Conservation (phyloP, 1,140 invertebrate species). For the Lysiphlebus fabarum region DNA sequence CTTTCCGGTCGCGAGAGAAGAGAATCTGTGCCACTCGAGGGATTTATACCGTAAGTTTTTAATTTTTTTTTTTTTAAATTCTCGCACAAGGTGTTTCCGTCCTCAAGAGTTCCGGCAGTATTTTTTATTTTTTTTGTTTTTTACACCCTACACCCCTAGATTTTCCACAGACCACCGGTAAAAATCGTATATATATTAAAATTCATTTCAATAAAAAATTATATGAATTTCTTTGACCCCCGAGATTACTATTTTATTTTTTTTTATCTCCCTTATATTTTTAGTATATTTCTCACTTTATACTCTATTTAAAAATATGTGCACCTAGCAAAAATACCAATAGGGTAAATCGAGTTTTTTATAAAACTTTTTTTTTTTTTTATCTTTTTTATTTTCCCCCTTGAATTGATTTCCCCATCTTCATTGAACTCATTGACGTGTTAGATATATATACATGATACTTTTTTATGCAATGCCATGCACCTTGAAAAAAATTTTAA, state of each 20-base stretch:
- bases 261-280: no score
- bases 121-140: no score
- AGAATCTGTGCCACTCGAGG: conserved; percentile 53
- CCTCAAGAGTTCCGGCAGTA: conserved; percentile 26
- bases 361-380: conserved; percentile 18
- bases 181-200: no score
- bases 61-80: conserved; percentile 21
- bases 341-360: conserved; percentile 24
- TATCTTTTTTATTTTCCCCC: conserved; percentile 10
- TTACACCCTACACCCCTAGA: conserved; percentile 18
- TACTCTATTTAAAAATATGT: background rate
- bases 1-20: conserved; percentile 39
- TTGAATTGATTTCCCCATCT: conserved; percentile 26
- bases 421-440: conserved; percentile 2
- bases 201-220: background rate
- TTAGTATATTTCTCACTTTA: background rate
- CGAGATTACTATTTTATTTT: conserved; percentile 21
- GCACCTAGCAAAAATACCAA: conserved; percentile 40
- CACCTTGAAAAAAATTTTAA: background rate
- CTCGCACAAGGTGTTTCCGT: conserved; percentile 40
- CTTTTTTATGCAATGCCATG: conserved; percentile 13
- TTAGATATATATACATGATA: conserved; percentile 10
- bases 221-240: background rate
- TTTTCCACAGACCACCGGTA: conserved; percentile 4
- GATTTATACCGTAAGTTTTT: conserved; percentile 45